A percentile compares a stretch with the other conserved stretches of the same genome.
These are phyloP conservation scores for Gasterosteus nipponicus DNA, from an alignment of 2,113 vertebrate genomes.

Conservation along the genomic window DNA sequence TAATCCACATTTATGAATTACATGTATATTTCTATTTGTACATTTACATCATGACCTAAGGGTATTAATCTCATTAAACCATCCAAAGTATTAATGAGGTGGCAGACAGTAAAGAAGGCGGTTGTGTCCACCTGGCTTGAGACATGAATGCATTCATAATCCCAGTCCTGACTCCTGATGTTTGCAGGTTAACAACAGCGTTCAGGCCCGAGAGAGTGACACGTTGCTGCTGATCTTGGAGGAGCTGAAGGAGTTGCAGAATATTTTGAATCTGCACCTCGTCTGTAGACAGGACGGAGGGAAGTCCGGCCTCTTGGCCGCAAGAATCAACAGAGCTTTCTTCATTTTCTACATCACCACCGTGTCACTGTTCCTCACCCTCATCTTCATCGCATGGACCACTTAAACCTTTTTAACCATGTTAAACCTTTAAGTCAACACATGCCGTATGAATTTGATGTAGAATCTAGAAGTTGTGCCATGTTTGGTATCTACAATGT, in stretches of 20 bases:
- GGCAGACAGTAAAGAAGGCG: background rate
- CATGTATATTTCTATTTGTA: no score
- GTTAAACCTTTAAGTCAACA: background rate
- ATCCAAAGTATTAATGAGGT: no score
- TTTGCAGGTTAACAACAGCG: conserved; percentile 41
- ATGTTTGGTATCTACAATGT: background rate
- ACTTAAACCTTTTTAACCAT: conserved; percentile 43
- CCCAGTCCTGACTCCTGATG: background rate
- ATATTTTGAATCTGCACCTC: conserved; percentile 14
- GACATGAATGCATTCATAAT: background rate
- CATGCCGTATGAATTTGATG: background rate
- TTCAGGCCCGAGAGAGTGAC: conserved; percentile 34
- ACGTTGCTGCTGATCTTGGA: conserved; percentile 66
- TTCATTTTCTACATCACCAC: conserved; percentile 59
- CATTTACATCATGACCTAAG: no score
- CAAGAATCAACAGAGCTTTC: conserved; percentile 67
- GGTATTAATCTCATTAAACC: no score
- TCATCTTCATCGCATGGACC: conserved; percentile 65
- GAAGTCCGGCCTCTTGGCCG: conserved; percentile 35
- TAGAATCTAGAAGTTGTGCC: background rate
- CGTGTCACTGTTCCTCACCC: conserved; percentile 54
- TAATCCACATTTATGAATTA: no score
- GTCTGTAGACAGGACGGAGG: background rate
- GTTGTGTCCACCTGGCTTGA: background rate
- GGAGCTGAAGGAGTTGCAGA: conserved; percentile 65